Conservation (phyloP, 2,113 vertebrate genomes). For the Spermophilus dauricus region DNA sequence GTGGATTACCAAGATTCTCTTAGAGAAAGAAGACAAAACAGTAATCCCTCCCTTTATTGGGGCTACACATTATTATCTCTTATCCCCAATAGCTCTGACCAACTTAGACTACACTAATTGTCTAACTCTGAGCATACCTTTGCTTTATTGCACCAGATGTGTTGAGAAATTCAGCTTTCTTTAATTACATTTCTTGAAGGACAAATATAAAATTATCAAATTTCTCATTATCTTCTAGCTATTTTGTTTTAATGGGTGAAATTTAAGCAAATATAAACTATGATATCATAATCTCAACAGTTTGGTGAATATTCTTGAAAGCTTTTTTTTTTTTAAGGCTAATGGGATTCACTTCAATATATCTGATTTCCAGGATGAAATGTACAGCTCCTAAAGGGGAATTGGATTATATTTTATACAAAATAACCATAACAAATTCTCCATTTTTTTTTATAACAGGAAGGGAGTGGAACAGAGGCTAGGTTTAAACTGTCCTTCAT, state of each 20-base stretch:
- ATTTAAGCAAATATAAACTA: neutral
- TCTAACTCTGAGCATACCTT: accelerated
- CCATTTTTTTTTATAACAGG: neutral
- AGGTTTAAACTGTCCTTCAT: neutral
- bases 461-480: accelerated
- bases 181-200: neutral
- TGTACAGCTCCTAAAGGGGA: neutral
- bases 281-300: neutral
- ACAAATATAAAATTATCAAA: neutral
- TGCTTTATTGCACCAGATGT: neutral
- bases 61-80: neutral
- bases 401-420: neutral
- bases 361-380: neutral
- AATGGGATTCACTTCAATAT: neutral
- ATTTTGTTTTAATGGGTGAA: neutral
- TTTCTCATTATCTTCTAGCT: neutral
- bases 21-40: neutral
- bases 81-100: neutral
- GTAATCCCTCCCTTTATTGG: neutral
- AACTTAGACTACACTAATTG: neutral
- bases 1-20: neutral
- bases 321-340: neutral
- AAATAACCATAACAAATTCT: neutral
- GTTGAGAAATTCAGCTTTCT: neutral
- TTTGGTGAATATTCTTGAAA: neutral